phyloP scores from a whole-genome alignment of 2,113 vertebrate genomes.

The Genyomyrus donnyi region DNA sequence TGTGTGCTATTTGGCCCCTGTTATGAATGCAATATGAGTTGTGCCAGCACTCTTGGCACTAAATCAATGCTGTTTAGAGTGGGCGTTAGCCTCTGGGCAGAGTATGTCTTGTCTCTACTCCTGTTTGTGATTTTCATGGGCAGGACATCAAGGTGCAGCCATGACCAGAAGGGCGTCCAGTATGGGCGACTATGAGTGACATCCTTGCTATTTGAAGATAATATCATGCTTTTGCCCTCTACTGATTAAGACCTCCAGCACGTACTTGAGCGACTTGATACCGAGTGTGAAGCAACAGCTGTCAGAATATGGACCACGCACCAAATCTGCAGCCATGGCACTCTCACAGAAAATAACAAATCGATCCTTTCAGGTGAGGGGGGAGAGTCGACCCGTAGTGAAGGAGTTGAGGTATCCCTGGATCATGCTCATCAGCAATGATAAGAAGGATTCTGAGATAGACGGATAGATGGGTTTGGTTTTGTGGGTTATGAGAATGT shows the following conservation, averaged over 20 bases:
- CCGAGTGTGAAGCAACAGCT: neutral
- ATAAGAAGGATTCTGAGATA: neutral
- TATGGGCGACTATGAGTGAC: neutral
- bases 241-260: neutral
- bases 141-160: neutral
- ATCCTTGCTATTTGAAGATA: neutral
- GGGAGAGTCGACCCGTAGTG: neutral
- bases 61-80: neutral
- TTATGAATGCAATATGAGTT: neutral
- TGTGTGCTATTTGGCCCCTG: neutral
- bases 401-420: neutral
- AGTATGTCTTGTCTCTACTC: neutral
- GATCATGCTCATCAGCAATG: neutral
- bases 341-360: neutral
- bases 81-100: neutral
- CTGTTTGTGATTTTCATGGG: neutral
- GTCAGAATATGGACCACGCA: neutral
- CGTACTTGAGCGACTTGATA: neutral
- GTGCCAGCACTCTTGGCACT: neutral
- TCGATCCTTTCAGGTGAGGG: neutral
- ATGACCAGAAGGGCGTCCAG: neutral
- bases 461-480: neutral
- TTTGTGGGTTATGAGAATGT: neutral
- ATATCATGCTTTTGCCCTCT: neutral
- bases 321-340: neutral